Percentiles rank a stretch among this genome's conserved stretches.
Conservation (phyloP, 2,888 invertebrate genomes). For the Leucozona laternaria region DNA sequence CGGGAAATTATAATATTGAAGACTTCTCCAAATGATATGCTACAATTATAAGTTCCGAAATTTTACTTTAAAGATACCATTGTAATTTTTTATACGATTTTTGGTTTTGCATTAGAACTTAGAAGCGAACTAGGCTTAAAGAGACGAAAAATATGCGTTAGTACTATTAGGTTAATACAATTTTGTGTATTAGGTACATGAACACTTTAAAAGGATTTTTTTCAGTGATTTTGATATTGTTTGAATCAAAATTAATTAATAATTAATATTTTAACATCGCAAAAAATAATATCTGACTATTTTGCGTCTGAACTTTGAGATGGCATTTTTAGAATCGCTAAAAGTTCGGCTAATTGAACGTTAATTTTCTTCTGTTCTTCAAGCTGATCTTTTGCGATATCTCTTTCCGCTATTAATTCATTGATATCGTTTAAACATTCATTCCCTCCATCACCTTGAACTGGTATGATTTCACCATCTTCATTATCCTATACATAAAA, state of each 20-base stretch:
- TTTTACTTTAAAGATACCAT: too few relatives aligned
- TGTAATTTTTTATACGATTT: too few relatives aligned
- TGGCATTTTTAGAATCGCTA: slow-evolving; percentile 10
- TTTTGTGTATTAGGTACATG: background rate
- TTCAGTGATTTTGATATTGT: background rate
- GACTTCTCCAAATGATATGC: too few relatives aligned
- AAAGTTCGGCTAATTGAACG: slow-evolving; percentile 13
- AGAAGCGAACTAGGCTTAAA: background rate
- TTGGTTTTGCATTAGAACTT: background rate
- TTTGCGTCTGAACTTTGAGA: background rate
- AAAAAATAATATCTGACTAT: background rate
- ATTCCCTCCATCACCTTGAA: background rate
- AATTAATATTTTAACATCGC: background rate
- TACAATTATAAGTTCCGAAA: too few relatives aligned
- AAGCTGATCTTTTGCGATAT: background rate
- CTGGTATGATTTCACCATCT: background rate
- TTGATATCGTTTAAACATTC: background rate
- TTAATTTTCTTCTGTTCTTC: slow-evolving; percentile 45
- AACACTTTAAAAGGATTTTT: background rate
- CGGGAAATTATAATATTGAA: too few relatives aligned
- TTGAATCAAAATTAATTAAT: background rate
- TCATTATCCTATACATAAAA: background rate
- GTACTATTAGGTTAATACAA: background rate
- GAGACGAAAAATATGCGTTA: background rate
- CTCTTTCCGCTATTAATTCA: background rate